Evolutionary conservation across 92 coral and sea anemone genomes (phyloP), one percentile per base, ranked within the genome.

Genomic region (Phymanthus crucifer): DNA sequence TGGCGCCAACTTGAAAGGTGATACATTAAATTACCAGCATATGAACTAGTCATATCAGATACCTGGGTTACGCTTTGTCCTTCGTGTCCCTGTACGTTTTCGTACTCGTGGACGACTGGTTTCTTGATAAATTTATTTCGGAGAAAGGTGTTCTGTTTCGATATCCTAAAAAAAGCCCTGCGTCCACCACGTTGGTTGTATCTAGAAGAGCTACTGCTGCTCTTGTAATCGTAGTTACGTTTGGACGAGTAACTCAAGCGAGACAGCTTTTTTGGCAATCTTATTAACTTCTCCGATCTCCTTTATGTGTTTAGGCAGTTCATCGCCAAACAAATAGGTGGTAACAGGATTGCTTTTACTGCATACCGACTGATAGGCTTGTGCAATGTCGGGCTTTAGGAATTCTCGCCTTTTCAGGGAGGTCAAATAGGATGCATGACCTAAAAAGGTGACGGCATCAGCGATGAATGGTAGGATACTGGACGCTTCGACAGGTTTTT

Each of bases 201-300:
- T n/a, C 38, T 40, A 71, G 52, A 32, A 71, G 50, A 31, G 23
- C 75, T 35, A 19, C 1, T 40, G 31, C 24, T 35, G 24, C 36
- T 26, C 32, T 65, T 32, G 32, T 65, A 65, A 23, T 32, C 32
- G 17, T 6, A 26, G 36, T 32, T 65, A 65, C 70, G 70, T 71
- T n/a, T 74, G 57, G 70, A 47, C 48, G 78, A 73, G 27, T 14
- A 61, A 32, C 29, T 14, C 14, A 7, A 37, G 72, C 70, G 71
- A 79, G 57, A 38, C 66, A 66, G 69, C 40, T 50, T n/a, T 83
- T 71, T 69, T 88, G 2, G 94, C 67, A 56, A 86, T 79, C 72
- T 84, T 90, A 80, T 84, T 90, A 26, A 90, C 89, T 78, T 84
- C 87, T 0, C 85, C 87, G 21, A 90, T 87, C 10, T 86, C 88